Percentiles rank a stretch among this genome's conserved stretches.
These are phyloP conservation scores for Monoplex corrugatus DNA, from an alignment of 2,888 invertebrate species.

Conservation along the genomic window DNA sequence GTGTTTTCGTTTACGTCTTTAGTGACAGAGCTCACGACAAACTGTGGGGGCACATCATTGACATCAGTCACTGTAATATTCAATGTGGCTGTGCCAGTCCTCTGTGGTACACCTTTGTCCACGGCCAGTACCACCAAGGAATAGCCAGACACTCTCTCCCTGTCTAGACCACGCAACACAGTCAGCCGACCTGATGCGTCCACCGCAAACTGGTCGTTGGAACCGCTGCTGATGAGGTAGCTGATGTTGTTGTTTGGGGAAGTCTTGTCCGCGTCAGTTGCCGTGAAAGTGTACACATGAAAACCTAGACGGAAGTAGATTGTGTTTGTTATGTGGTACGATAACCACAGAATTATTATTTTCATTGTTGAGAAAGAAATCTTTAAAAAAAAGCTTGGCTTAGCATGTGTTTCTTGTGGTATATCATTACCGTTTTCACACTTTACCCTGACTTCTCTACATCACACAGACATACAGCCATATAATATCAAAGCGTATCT, in stretches of 20 bases:
- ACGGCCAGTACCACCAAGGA: conserved; percentile 73
- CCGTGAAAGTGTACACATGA: conserved; percentile 65
- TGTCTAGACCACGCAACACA: conserved; percentile 91
- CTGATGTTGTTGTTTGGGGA: conserved; percentile 91
- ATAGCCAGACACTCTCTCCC: conserved; percentile 86
- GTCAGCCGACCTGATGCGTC: conserved; percentile 93
- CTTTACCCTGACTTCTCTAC: no score
- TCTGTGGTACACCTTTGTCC: conserved; percentile 69
- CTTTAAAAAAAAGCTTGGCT: no score
- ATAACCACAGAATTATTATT: no score
- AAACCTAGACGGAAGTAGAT: conserved; percentile 51
- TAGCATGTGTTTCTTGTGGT: no score
- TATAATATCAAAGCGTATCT: no score
- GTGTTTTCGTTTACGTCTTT: conserved; percentile 80
- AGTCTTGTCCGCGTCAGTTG: conserved; percentile 73
- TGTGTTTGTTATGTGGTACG: no score
- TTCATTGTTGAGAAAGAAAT: no score
- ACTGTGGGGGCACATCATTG: conserved; percentile 91
- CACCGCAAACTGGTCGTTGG: conserved; percentile 95
- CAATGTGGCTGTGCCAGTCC: conserved; percentile 64
- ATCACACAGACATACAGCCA: no score
- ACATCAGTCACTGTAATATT: conserved; percentile 92
- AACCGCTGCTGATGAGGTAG: conserved; percentile 94
- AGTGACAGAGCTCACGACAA: neutral
- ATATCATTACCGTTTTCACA: no score